These are phyloP conservation scores for Brenthis ino DNA, from an alignment of 2,888 invertebrate genomes.

Conservation along the genomic window DNA sequence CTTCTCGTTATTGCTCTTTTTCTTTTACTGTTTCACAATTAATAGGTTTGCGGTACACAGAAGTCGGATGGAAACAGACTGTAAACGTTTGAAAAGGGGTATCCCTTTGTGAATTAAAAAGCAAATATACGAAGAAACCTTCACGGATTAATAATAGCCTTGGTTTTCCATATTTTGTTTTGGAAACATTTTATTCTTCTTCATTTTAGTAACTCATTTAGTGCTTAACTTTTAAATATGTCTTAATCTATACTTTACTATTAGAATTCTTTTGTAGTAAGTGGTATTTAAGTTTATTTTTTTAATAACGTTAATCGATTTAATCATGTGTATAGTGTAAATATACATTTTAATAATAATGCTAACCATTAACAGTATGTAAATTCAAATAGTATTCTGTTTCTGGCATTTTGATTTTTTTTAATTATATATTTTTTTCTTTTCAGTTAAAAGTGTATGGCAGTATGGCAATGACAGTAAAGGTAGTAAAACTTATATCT, in stretches of 20 bases:
- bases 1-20: conserved; percentile 44
- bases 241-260: no score
- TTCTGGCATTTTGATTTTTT: not conserved
- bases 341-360: no score
- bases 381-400: no score
- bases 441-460: conserved; percentile 28
- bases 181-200: not conserved
- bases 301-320: no score
- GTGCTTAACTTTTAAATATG: no score
- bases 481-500: no score
- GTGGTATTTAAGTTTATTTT: no score
- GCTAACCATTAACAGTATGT: no score
- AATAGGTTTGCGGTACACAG: conserved; percentile 26
- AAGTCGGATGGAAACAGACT: conserved; percentile 5
- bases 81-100: conserved; percentile 5
- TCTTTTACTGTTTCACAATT: conserved; percentile 33
- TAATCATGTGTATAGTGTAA: no score
- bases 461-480: no score
- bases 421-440: not conserved
- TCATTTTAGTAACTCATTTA: not conserved
- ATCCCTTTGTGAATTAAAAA: conserved; percentile 21
- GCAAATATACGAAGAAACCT: conserved; percentile 2
- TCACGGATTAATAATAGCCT: conserved; percentile 3
- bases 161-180: not conserved
- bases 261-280: no score